A percentile compares a stretch with the other conserved stretches of the same genome.
These are phyloP conservation scores for Columba livia DNA, from an alignment of 2,113 vertebrate species.

Conservation along the genomic window DNA sequence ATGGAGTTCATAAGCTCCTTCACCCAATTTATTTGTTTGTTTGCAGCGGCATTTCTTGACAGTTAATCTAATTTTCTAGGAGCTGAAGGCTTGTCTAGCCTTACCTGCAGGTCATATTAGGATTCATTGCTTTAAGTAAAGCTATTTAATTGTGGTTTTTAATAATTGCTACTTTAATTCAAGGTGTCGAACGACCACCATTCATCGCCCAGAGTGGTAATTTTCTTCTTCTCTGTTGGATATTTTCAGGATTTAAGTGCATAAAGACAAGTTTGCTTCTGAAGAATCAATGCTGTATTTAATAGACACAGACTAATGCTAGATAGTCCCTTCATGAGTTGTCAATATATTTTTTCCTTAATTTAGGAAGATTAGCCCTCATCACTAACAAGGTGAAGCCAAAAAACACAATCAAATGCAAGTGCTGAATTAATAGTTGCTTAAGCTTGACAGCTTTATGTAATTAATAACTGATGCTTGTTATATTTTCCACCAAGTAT, in stretches of 20 bases:
- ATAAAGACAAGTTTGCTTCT: not conserved
- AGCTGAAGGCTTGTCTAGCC: not conserved
- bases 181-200: not conserved
- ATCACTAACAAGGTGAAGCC: not conserved
- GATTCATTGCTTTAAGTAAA: slow-evolving; percentile 7
- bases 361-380: not conserved
- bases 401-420: not conserved
- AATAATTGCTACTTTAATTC: slow-evolving; percentile 3
- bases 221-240: not conserved
- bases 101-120: not conserved
- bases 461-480: not conserved
- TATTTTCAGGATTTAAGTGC: not conserved
- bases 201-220: not conserved
- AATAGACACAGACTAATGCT: not conserved
- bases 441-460: not conserved
- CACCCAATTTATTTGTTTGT: not conserved
- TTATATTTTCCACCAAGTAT: not conserved
- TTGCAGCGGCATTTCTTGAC: not conserved
- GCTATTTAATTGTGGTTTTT: not conserved
- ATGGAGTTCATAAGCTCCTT: not conserved
- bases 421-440: not conserved
- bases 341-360: not conserved
- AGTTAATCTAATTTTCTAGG: not conserved
- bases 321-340: not conserved
- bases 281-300: not conserved